Base-by-base conservation (phyloP, 2,888 invertebrate genomes). In the Acronicta psi region DNA sequence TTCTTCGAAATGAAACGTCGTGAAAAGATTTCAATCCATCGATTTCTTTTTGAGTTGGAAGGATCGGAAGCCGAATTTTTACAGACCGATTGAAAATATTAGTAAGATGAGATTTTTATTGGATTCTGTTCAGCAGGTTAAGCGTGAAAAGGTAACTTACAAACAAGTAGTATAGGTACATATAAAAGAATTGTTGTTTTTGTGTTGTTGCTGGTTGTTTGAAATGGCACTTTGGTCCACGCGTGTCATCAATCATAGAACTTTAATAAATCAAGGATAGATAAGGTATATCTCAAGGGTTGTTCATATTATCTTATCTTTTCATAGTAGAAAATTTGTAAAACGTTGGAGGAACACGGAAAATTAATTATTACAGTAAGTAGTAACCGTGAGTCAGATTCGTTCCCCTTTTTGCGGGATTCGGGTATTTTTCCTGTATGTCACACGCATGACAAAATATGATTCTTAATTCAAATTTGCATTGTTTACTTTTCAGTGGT, bases 341-440 rank as follows among this genome's bases (percentile, higher is more conserved):
- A 53, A 59, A 31, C 36, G 29, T 11, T 52, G 31, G 16, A 38
- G 38, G 14, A 7, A 7, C 7, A 10, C 9, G 31, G 20, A 36
- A 47, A 62, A 29, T 36, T 20, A 25, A 25, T 47, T 11, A n/a
- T 3, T 16, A 9, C 13, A 5, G 14, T 6, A 43, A 46, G 17
- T n/a, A n/a, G n/a, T n/a, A n/a, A 18, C 11, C 0, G 40, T 65
- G 29, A 51, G n/a, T 66, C 60, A 65, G 25, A 17, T 46, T 5
- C 47, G n/a, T 53, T 49, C 18, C 41, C 38, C 34, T 49, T 10
- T 7, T 18, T 6, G 29, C 18, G 7, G 66, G 67, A 53, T 43
- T 58, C 53, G 58, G 67, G 67, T 67, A 58, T 67, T 67, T 67
- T 67, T 36, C 23, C 29, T 29, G 8, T n/a, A 6, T 29, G 29